Conservation (phyloP, 2,888 invertebrate species). For the Ceramica pisi region DNA sequence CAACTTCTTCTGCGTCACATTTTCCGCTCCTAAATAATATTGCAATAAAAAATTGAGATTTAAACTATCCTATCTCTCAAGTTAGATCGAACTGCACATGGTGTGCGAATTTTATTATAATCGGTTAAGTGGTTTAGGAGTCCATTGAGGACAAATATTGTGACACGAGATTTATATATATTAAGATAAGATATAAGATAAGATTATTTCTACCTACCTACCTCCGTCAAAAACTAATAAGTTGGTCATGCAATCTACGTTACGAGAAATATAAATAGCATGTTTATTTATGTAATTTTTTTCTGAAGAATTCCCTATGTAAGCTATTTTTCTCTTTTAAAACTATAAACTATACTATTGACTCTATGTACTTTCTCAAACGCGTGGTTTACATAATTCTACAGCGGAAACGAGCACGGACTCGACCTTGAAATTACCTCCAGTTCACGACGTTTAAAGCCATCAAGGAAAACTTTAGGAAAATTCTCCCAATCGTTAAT, state of each 20-base stretch:
- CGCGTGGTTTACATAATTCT: neutral
- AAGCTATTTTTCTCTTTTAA: neutral
- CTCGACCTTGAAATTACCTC: neutral
- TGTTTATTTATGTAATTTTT: neutral
- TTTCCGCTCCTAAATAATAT: too few species aligned
- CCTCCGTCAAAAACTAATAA: neutral
- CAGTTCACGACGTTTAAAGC: conserved; percentile 2
- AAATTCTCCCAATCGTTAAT: conserved; percentile 24
- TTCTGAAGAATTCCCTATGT: neutral
- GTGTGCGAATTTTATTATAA: too few species aligned
- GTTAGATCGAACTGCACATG: too few species aligned
- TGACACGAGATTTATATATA: too few species aligned
- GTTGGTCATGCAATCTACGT: neutral
- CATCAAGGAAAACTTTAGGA: conserved; percentile 8
- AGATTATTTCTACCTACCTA: too few species aligned
- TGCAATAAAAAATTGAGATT: too few species aligned
- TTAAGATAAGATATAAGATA: too few species aligned
- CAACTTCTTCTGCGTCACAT: too few species aligned
- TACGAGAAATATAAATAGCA: neutral
- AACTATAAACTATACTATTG: neutral
- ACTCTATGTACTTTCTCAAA: neutral
- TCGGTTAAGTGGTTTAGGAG: too few species aligned
- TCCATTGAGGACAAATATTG: too few species aligned
- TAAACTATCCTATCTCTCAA: too few species aligned
- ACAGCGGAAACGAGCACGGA: neutral